Evolutionary conservation across 2,888 invertebrate genomes (phyloP), one percentile per base, ranked within the genome.

Genomic region (Platycnemis pennipes): DNA sequence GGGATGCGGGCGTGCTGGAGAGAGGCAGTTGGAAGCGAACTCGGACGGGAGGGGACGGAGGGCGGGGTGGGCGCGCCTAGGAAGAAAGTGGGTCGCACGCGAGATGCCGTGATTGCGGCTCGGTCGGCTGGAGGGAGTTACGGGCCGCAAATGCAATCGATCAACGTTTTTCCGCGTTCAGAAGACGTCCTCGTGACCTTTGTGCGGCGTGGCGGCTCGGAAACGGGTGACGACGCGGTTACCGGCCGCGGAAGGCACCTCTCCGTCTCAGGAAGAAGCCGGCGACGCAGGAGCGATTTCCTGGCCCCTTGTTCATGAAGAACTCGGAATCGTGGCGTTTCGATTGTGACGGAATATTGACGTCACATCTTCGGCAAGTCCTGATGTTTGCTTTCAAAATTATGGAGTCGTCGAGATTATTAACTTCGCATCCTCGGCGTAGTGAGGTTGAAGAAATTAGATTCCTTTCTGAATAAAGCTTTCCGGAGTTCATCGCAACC

Each of bases 11-110:
- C 2, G 69, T n/a, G 7, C 8, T 31, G 31, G 69, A 31, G 69
- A n/a, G 31, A 7, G 69, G 31, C 26, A n/a, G 22, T 26, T 26
- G 0, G n/a, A 63, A 5, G 63, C 5, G 63, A 26, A n/a, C 5
- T 22, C 26, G 26, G 26, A 63, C 0, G 1, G n/a, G 63, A 5
- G 63, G 26, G 63, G 63, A 0, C 26, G 7, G 16, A 11, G 16
- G 26, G 63, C 8, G 63, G 26, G 63, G 2, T 22, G 5, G n/a
- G 63, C 26, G 63, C 26, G 26, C 63, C 5, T 3, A 5, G 63
- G 77, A 77, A 37, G 31, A 37, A 77, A 77, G 77, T 77, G 77
- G 77, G 77, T 77, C 77, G 77, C 77, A 77, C 77, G 77, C 31
- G 77, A 77, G 37, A 37, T 77, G 8, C 77, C 77, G 77, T 77